Conservation (phyloP, 30 jellyfish, hydroid and myxozoan genomes). For the Mastigias papua region DNA sequence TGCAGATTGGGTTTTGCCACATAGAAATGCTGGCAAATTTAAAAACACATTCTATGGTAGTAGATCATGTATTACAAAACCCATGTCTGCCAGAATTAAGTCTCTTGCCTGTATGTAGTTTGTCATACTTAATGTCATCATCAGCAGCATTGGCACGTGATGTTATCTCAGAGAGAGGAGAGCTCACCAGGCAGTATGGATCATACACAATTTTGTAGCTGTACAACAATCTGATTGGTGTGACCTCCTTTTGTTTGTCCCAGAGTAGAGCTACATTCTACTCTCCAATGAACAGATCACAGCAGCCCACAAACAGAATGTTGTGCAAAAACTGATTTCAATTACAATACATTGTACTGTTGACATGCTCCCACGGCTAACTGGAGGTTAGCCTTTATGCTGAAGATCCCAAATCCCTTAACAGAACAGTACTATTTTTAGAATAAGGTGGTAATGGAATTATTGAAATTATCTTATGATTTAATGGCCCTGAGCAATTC, state of each 20-base stretch:
- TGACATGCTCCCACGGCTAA: not conserved
- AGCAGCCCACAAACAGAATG: not conserved
- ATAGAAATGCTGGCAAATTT: too few species aligned
- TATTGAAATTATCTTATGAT: too few species aligned
- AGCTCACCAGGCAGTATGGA: not conserved
- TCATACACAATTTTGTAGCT: not conserved
- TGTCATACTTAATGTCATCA: not conserved
- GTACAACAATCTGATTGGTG: not conserved
- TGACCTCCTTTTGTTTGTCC: not conserved
- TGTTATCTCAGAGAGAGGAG: not conserved
- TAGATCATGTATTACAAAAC: too few species aligned
- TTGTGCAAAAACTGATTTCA: not conserved
- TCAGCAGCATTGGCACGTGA: not conserved
- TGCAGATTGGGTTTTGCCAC: too few species aligned
- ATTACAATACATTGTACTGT: not conserved
- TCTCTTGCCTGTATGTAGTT: not conserved
- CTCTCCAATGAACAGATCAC: not conserved
- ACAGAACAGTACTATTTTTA: too few species aligned
- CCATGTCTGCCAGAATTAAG: too few species aligned
- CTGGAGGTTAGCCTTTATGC: not conserved
- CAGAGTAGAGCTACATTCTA: not conserved
- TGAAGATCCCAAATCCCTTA: too few species aligned
- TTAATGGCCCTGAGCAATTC: too few species aligned
- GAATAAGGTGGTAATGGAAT: too few species aligned
- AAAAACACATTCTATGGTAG: too few species aligned